Base-by-base conservation (phyloP, 53 echinoderm and acorn worm genomes). In the Zoroaster sp. region DNA sequence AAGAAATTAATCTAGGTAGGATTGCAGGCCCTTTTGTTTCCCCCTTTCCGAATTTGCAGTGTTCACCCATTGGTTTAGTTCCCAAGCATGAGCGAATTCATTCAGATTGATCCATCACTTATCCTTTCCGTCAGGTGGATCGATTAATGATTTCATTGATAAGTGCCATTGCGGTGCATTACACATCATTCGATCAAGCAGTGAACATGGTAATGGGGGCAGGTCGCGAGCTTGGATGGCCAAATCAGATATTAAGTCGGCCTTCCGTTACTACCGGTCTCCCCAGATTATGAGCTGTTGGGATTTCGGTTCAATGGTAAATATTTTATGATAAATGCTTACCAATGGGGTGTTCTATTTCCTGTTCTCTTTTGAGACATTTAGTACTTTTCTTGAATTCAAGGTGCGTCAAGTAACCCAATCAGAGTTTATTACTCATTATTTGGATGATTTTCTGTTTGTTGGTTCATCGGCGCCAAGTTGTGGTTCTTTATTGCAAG, bases 321-420 rank as follows among this genome's bases (percentile, higher is more conserved):
- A 20, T 89, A 66, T 72, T 87, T 32, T 90, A 79, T 69, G 93
- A 93, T 35, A 87, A 81, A 35, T 89, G 89, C 13, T 68, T 93
- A 23, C 77, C 89, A 6, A 89, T 93, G 89, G 89, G 89, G 36
- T 87, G 87, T 37, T 59, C 74, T 0, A 77, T 42, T 35, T 80
- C 87, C 7, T 90, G 82, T 66, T 49, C 52, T 2, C 39, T 83
- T 66, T 83, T 69, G 89, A 92, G 32, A 35, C 20, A 2, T 92
- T 92, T 37, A 82, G 82, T 49, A 65, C 88, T 3, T 79, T 79
- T 74, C 42, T 91, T 8, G 78, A 87, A 32, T 75, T 38, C n/a
- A 36, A 47, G 41, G 43, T 83, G 17, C 25, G 46, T 8, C 11
- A 43, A 42, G 66, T 69, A 30, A n/a, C 63, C 13, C 30, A 49